Evolutionary conservation across 2,113 vertebrate species (phyloP).

Genomic region (Sphyrna mokarran): DNA sequence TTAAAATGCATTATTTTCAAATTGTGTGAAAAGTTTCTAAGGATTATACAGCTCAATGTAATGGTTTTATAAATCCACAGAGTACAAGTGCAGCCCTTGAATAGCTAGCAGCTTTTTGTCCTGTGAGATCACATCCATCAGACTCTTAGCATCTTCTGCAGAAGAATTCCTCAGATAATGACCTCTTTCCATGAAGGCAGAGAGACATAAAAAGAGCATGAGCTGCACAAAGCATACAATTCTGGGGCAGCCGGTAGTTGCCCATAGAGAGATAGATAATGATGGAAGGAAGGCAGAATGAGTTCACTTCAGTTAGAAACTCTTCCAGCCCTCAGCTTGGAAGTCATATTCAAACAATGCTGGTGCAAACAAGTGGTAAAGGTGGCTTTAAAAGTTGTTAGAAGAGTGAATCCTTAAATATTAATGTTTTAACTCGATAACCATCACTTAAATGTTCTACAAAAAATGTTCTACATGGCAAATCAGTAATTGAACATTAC

Average conservation of each 20-base stretch:
- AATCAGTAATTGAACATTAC: neutral
- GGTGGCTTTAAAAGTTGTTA: neutral
- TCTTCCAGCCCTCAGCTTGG: neutral
- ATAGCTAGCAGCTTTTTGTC: neutral
- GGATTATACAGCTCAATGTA: neutral
- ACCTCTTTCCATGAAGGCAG: neutral
- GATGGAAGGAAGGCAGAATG: slow-evolving; percentile 26
- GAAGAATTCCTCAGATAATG: slow-evolving; percentile 8
- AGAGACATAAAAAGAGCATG: slow-evolving; percentile 19
- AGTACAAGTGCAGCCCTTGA: neutral
- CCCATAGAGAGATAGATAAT: slow-evolving; percentile 12
- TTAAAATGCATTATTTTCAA: slow-evolving; percentile 3
- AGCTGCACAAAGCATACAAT: slow-evolving; percentile 1
- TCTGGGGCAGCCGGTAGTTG: neutral
- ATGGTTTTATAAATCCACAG: neutral
- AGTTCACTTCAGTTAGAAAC: slow-evolving; percentile 1
- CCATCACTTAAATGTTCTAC: neutral
- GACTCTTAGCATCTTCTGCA: neutral
- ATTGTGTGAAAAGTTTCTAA: neutral
- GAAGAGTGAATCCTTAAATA: neutral
- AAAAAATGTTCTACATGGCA: neutral
- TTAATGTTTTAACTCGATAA: neutral
- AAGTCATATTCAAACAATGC: neutral
- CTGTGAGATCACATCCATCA: slow-evolving; percentile 6
- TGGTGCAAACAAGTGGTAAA: neutral